Percentiles rank a stretch among this genome's conserved stretches.
phyloP scores from a whole-genome alignment of 2,797 vertebrate species.

The Ctenopoma kingsleyae region DNA sequence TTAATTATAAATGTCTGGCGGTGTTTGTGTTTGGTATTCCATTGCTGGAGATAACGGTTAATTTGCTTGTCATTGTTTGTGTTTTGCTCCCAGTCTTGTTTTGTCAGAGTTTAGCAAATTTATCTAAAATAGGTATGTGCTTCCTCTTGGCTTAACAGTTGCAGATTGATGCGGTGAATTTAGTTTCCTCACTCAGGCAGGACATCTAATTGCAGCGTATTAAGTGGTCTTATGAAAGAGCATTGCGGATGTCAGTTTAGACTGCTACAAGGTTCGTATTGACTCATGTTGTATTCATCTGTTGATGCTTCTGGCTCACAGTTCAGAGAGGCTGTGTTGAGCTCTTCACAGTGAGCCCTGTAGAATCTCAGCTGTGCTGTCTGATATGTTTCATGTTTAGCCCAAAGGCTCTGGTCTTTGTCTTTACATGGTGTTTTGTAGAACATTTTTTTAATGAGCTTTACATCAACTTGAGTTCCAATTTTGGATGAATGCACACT shows the following conservation, averaged over 20 bases:
- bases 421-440: slow-evolving; percentile 28
- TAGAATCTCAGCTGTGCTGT: slow-evolving; percentile 41
- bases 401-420: slow-evolving; percentile 49
- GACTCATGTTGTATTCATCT: slow-evolving; percentile 57
- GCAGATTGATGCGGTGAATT: slow-evolving; percentile 45
- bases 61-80: slow-evolving; percentile 31
- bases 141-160: slow-evolving; percentile 36
- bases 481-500: slow-evolving; percentile 17
- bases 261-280: slow-evolving; percentile 65
- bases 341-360: slow-evolving; percentile 30
- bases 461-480: slow-evolving; percentile 30
- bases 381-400: slow-evolving; percentile 57
- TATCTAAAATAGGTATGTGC: slow-evolving; percentile 36
- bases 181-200: slow-evolving; percentile 44
- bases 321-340: slow-evolving; percentile 38
- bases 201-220: slow-evolving; percentile 49
- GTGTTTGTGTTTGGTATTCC: slow-evolving; percentile 32
- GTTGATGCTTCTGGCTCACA: slow-evolving; percentile 64
- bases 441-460: slow-evolving; percentile 40
- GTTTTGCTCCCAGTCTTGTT: slow-evolving; percentile 26
- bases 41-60: slow-evolving; percentile 28
- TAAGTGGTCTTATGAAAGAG: slow-evolving; percentile 48
- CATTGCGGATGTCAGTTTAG: slow-evolving; percentile 31
- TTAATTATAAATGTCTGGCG: slow-evolving; percentile 29
- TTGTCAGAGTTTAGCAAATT: slow-evolving; percentile 21